Conservation (phyloP, 53 echinoderm and acorn worm species). For the Actinopyga echinites region DNA sequence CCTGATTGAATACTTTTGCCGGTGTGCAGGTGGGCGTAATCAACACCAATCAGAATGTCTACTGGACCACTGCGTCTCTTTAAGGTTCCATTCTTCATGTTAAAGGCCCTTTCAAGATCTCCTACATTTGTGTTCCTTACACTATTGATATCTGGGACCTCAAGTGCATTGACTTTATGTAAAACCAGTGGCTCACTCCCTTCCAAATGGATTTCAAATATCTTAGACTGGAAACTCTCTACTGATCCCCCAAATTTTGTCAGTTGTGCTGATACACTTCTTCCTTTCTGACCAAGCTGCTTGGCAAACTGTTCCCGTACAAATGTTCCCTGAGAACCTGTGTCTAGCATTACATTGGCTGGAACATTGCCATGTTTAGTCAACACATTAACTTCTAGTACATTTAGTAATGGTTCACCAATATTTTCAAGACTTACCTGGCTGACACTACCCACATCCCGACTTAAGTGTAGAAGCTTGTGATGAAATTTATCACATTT, state of each 20-base stretch:
- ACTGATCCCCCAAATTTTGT: constrained; percentile 9
- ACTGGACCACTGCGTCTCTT: constrained; percentile 35
- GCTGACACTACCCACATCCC: too few relatives aligned
- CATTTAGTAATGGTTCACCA: constrained; percentile 15
- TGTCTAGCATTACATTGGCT: constrained; percentile 49
- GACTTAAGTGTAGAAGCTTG: constrained; percentile 13
- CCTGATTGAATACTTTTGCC: constrained; percentile 10
- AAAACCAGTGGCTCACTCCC: not conserved
- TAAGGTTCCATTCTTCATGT: not conserved
- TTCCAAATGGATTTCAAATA: constrained; percentile 23
- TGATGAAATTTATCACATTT: constrained; percentile 11
- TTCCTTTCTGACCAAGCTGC: constrained; percentile 3
- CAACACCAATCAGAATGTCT: constrained; percentile 24
- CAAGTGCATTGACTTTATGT: not conserved
- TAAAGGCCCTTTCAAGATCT: not conserved
- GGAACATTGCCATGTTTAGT: not conserved
- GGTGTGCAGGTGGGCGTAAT: constrained; percentile 19
- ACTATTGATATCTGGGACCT: not conserved
- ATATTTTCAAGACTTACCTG: too few relatives aligned
- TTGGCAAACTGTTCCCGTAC: constrained; percentile 11
- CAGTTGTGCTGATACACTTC: not conserved
- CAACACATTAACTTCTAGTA: constrained; percentile 25
- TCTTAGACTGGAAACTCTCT: constrained; percentile 23
- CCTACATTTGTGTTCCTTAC: not conserved
- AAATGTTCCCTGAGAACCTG: constrained; percentile 55